phyloP scores from a whole-genome alignment of 2,797 vertebrate genomes.

The Sarcoramphus papa region DNA sequence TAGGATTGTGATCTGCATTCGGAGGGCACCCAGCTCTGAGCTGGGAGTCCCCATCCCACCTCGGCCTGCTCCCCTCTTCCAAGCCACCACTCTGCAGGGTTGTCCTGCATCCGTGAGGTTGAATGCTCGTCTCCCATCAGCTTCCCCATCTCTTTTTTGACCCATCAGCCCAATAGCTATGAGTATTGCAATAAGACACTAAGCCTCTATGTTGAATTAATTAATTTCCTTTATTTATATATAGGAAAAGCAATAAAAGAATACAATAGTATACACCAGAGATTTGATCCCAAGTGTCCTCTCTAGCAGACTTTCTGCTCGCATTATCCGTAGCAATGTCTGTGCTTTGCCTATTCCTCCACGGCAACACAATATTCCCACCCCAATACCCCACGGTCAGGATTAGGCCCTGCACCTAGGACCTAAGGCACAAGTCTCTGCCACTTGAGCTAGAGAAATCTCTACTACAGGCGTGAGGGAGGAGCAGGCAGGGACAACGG shows the following conservation, averaged over 20 bases:
- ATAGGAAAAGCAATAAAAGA: conserved; percentile 48
- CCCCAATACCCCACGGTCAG: neutral
- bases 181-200: neutral
- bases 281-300: neutral
- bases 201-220: neutral
- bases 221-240: conserved; percentile 51
- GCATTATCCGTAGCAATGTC: neutral
- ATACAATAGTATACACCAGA: neutral
- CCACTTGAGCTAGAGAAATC: conserved; percentile 19
- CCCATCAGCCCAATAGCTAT: neutral
- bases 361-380: neutral
- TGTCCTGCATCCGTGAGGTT: rapidly evolving
- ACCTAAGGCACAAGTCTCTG: conserved; percentile 47
- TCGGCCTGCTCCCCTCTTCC: neutral
- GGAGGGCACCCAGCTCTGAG: neutral
- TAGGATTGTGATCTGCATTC: neutral
- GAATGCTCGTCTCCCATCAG: neutral
- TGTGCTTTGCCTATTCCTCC: neutral
- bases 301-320: neutral
- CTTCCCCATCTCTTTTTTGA: neutral
- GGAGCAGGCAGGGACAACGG: neutral
- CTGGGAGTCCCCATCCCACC: neutral
- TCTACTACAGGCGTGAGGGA: neutral
- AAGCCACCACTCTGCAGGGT: neutral
- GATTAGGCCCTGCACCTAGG: neutral